Percentiles rank a stretch among this genome's conserved stretches.
Evolutionary conservation across 2,113 vertebrate species (phyloP).

Genomic region (Glaucidium brasilianum): DNA sequence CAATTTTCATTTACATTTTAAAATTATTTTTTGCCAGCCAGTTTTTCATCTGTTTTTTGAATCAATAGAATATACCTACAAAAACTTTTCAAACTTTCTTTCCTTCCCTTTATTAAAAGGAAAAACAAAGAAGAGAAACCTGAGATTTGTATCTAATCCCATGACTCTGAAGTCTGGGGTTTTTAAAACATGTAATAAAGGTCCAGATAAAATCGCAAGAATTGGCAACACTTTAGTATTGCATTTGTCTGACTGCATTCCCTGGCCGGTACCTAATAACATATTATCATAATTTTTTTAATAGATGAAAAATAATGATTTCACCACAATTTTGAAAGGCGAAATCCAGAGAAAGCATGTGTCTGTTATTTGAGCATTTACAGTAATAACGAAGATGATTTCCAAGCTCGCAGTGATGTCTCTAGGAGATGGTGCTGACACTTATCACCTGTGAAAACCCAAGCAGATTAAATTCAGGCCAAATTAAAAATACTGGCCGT

Average conservation of each 20-base stretch:
- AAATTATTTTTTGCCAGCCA: neutral
- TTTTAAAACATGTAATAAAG: slow-evolving; percentile 40
- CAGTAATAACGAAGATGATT: neutral
- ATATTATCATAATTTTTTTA: slow-evolving; percentile 20
- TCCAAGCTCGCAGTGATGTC: neutral
- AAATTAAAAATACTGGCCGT: neutral
- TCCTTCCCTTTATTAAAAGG: slow-evolving; percentile 1
- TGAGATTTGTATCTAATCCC: slow-evolving; percentile 44
- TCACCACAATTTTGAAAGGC: neutral
- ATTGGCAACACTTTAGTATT: slow-evolving; percentile 15
- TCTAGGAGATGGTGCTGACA: neutral
- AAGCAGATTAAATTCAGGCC: neutral
- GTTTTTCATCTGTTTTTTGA: slow-evolving; percentile 6
- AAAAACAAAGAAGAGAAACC: slow-evolving; percentile 37
- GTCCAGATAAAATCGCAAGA: slow-evolving; percentile 33
- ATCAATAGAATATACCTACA: neutral
- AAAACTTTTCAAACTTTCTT: neutral
- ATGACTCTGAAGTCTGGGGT: slow-evolving; percentile 2
- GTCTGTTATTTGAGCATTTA: neutral
- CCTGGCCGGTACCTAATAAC: neutral
- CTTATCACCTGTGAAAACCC: neutral
- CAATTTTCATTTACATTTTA: neutral
- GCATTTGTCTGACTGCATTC: slow-evolving; percentile 37
- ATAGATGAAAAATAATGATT: slow-evolving; percentile 39
- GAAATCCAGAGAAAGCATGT: neutral